Evolutionary conservation across 2,888 invertebrate genomes (phyloP).

Genomic region (Erebia epiphron): DNA sequence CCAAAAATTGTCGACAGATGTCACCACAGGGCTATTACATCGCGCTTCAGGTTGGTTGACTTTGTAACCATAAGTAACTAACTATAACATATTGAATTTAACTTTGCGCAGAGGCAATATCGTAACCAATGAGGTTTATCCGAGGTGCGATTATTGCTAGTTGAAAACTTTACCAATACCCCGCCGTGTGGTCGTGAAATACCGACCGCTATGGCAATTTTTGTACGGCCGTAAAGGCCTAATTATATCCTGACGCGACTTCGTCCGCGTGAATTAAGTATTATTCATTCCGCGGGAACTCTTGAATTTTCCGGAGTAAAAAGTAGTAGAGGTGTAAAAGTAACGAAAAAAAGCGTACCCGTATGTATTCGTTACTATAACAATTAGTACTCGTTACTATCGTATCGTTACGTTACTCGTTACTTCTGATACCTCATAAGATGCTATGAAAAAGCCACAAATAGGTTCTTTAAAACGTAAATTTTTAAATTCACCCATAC

Average conservation of each 20-base stretch:
- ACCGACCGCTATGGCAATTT: conserved; percentile 94
- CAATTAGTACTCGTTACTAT: no score
- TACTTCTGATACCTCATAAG: no score
- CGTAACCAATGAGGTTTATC: conserved; percentile 93
- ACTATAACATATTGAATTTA: conserved; percentile 89
- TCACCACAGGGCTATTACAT: conserved; percentile 50
- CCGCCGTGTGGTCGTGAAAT: conserved; percentile 94
- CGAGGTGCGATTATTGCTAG: conserved; percentile 96
- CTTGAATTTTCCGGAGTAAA: no score
- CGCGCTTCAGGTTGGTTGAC: conserved; percentile 53
- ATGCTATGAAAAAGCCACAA: no score
- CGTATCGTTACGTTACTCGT: no score
- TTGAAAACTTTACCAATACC: conserved; percentile 97
- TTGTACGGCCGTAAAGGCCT: conserved; percentile 86
- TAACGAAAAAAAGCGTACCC: no score
- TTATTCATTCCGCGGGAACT: no score
- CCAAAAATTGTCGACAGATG: conserved; percentile 52
- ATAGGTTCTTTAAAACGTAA: no score
- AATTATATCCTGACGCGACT: conserved; percentile 30
- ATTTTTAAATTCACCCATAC: no score
- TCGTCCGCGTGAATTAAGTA: no score
- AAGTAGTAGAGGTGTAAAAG: no score
- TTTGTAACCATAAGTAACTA: conserved; percentile 46
- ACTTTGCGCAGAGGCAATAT: conserved; percentile 96
- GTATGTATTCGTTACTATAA: no score